phyloP scores from a whole-genome alignment of 2,888 invertebrate genomes.

The Craniophora ligustri region DNA sequence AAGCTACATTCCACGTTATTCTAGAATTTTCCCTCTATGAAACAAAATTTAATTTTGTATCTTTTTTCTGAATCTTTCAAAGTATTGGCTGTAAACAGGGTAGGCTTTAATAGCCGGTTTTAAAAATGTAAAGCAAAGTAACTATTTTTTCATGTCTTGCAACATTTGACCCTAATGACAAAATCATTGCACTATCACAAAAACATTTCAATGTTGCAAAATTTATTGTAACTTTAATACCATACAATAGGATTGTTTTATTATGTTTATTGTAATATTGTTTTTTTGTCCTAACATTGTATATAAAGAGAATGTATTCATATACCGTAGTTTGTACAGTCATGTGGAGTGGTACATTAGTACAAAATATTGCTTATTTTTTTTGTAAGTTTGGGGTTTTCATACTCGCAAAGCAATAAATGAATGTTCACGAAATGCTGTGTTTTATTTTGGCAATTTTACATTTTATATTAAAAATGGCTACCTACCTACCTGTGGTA shows the following conservation, averaged over 20 bases:
- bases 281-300: conserved; percentile 36
- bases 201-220: conserved; percentile 19
- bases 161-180: conserved; percentile 3
- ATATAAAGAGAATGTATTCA: conserved; percentile 50
- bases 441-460: conserved; percentile 42
- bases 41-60: conserved; percentile 36
- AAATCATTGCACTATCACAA: conserved; percentile 26
- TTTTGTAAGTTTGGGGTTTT: conserved; percentile 79
- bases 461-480: too few species aligned
- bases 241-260: conserved; percentile 28
- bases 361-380: conserved; percentile 82
- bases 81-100: conserved; percentile 45
- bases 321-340: conserved; percentile 66
- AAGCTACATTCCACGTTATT: conserved; percentile 52
- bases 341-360: conserved; percentile 82
- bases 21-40: conserved; percentile 27
- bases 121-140: conserved; percentile 7
- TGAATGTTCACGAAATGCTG: conserved; percentile 72
- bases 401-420: conserved; percentile 82
- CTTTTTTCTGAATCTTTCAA: conserved; percentile 11
- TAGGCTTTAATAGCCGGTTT: conserved; percentile 33
- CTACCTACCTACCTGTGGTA: too few species aligned
- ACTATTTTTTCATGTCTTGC: conserved; percentile 7
- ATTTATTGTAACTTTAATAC: conserved; percentile 4
- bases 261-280: conserved; percentile 24